Evolutionary conservation across 2,113 vertebrate species (phyloP).

Genomic region (Ctenodactylus gundi): DNA sequence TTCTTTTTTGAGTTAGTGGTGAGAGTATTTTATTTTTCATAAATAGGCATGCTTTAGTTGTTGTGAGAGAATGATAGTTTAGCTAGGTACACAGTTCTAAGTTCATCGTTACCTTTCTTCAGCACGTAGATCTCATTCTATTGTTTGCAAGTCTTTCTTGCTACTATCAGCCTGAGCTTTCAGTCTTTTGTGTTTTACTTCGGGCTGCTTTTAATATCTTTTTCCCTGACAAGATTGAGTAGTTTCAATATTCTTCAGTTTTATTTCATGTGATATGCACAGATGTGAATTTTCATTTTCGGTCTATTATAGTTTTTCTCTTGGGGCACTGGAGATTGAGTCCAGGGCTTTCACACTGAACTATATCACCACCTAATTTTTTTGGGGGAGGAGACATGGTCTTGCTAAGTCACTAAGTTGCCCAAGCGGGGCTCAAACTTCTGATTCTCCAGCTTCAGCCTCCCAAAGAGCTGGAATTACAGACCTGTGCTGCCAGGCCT

Average conservation of each 20-base stretch:
- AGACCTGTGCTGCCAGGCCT: too few relatives aligned
- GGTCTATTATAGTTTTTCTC: too few relatives aligned
- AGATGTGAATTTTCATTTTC: neutral
- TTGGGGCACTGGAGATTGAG: too few relatives aligned
- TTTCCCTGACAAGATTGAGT: neutral
- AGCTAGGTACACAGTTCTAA: slow-evolving; percentile 2
- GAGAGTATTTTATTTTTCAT: neutral
- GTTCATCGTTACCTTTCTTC: neutral
- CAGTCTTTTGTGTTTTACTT: neutral
- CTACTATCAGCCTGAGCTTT: neutral
- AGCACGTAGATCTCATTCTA: neutral
- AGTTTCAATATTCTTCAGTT: neutral
- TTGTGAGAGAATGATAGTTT: neutral
- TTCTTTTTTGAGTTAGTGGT: neutral
- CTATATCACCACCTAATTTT: too few relatives aligned
- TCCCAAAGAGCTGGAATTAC: too few relatives aligned
- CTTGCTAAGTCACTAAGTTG: too few relatives aligned
- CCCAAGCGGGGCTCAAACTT: too few relatives aligned
- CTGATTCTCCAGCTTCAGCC: too few relatives aligned
- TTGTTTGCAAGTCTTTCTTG: neutral
- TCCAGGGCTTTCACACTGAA: too few relatives aligned
- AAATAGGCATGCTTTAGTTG: neutral
- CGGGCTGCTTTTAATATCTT: neutral
- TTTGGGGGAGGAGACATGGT: too few relatives aligned
- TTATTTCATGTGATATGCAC: neutral